Base-by-base conservation (phyloP, 2,797 vertebrate species). In the Eremophila alpestris region DNA sequence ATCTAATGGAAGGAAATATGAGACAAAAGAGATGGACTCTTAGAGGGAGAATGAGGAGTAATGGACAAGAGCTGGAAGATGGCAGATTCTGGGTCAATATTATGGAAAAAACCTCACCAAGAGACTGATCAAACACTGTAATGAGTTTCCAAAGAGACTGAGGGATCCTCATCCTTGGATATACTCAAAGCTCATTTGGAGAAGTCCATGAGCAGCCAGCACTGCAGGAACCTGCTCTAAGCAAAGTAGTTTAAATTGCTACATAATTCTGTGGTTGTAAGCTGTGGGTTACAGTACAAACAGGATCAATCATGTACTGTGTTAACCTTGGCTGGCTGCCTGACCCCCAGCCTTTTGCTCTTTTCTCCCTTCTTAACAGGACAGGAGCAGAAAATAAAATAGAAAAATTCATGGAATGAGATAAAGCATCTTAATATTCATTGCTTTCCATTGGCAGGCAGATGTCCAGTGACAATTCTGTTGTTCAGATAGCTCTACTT, bases 291-390 rank as follows among this genome's bases (percentile, higher is more conserved):
- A n/a, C n/a, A 30, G 7, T 36, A 46, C 55, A 68, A 79, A 24
- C 13, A 38, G 38, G 6, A 20, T 82, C 16, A 36, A 1, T 59
- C 0, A 0, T 56, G 14, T 34, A 27, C 13, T 41, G 9, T 26
- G 13, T 71, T 84, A 40, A n/a, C 73, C 16, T 74, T 55, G 23
- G 4, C 22, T 7, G 9, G 8, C 29, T 67, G 15, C 15, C 9
- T 32, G 13, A 46, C 4, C 5, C 10, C 5, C 19, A 56, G 4
- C 2, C 13, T 34, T 17, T 80, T 74, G 32, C 15, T 34, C 6
- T 15, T 20, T 83, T 52, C 8, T 26, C 5, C 1, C 7, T 59
- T 36, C 64, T 52, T 56, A 89, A 26, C 4, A 64, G 34, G 40
- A 46, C 8, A 55, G 43, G 17, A 9, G 7, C 23, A 76, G 52